These are phyloP conservation scores for Leptodactylus fuscus DNA, from an alignment of 2,113 vertebrate species.

Conservation along the genomic window DNA sequence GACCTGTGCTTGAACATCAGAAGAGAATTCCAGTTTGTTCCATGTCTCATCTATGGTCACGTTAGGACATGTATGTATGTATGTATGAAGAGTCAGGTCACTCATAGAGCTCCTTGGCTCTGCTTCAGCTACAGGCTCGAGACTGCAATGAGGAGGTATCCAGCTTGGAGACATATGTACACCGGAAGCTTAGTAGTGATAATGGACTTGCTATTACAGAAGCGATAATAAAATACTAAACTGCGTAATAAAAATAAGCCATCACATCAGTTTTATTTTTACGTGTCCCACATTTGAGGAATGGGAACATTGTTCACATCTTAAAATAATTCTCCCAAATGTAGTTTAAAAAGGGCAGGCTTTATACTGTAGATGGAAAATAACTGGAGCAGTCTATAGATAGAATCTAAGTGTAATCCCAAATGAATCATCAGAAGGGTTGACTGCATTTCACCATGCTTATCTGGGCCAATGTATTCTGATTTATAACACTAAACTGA, in stretches of 20 bases:
- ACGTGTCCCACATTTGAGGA: constrained; percentile 25
- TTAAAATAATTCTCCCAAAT: constrained; percentile 50
- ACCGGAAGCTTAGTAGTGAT: constrained; percentile 11
- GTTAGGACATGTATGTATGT: not conserved
- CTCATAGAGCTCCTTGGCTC: constrained; percentile 16
- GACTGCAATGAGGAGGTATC: not conserved
- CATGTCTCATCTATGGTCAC: constrained; percentile 4
- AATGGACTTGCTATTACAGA: not conserved
- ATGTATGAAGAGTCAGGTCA: not conserved
- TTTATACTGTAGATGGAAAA: constrained; percentile 1
- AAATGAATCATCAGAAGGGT: not conserved
- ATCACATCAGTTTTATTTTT: not conserved
- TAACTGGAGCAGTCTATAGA: constrained; percentile 35
- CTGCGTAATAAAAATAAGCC: not conserved
- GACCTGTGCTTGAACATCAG: constrained; percentile 67
- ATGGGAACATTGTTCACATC: not conserved
- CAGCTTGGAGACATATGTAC: not conserved
- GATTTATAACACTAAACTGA: not conserved
- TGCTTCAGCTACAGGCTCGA: constrained; percentile 40
- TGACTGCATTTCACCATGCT: not conserved
- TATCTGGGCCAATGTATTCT: constrained; percentile 37
- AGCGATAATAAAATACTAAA: constrained; percentile 41
- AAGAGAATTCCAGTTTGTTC: constrained; percentile 71
- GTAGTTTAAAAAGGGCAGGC: not conserved
- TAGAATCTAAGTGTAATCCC: constrained; percentile 43